Conservation (phyloP, 2,797 vertebrate genomes). For the Sylvilagus floridanus region DNA sequence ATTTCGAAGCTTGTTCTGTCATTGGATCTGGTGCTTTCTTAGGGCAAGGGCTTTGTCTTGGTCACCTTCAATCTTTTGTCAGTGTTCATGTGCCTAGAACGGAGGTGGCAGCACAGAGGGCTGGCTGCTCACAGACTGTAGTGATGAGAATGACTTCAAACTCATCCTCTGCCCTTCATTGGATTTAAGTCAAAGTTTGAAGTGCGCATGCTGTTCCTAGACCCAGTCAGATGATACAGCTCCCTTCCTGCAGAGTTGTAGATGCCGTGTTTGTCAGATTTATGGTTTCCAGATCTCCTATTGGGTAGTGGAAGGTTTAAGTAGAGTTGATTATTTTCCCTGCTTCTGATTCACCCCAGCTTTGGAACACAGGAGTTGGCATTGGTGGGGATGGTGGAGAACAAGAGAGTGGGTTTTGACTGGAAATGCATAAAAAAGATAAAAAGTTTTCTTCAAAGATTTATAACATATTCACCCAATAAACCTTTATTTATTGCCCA, state of each 20-base stretch:
- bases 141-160: not conserved
- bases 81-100: rapidly evolving
- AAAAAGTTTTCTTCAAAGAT: constrained; percentile 57
- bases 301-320: not conserved
- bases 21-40: not conserved
- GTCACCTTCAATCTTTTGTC: not conserved
- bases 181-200: not conserved
- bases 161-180: not conserved
- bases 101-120: not conserved
- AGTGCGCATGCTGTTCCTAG: not conserved
- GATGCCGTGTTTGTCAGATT: not conserved
- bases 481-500: constrained; percentile 46
- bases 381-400: not conserved
- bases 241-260: not conserved
- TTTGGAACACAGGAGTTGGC: not conserved
- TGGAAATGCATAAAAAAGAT: not conserved
- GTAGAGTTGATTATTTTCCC: not conserved
- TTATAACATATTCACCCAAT: constrained; percentile 44
- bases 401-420: not conserved
- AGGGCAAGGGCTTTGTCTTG: not conserved
- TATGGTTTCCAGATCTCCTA: not conserved
- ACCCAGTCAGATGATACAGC: not conserved
- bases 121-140: not conserved
- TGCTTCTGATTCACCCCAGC: not conserved
- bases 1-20: not conserved